These are phyloP conservation scores for Malacoraja senta DNA, from an alignment of 2,797 vertebrate genomes.

Conservation along the genomic window DNA sequence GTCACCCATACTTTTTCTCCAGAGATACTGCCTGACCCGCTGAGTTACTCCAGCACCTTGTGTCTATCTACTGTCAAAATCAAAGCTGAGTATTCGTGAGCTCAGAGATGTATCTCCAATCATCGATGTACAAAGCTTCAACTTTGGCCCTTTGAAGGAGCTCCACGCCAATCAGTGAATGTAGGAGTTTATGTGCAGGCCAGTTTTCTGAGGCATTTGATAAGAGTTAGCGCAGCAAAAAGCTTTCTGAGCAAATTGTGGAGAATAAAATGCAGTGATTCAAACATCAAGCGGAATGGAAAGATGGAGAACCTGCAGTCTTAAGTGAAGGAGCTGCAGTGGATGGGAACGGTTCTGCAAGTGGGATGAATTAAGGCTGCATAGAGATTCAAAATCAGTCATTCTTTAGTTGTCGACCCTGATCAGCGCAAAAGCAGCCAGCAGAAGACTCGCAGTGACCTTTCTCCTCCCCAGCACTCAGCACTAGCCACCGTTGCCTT, in stretches of 20 bases:
- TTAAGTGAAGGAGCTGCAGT: not conserved
- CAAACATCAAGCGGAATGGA: not conserved
- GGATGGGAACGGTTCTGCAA: not conserved
- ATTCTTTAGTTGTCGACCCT: not conserved
- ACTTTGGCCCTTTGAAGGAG: not conserved
- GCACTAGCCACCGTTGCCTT: conserved; percentile 3
- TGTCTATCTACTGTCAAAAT: no score
- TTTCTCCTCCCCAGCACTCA: not conserved
- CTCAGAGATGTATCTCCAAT: not conserved
- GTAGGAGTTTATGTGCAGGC: not conserved
- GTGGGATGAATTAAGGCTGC: not conserved
- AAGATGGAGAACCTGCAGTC: not conserved
- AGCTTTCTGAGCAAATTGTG: not conserved
- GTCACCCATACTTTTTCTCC: no score
- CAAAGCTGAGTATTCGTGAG: no score
- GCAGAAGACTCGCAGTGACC: not conserved
- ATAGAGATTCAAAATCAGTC: not conserved
- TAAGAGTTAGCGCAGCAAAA: not conserved
- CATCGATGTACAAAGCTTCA: not conserved
- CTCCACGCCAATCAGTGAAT: not conserved
- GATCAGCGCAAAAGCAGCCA: not conserved
- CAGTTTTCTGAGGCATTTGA: not conserved
- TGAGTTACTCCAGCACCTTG: no score
- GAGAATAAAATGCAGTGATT: not conserved
- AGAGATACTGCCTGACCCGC: no score